phyloP scores from a whole-genome alignment of 2,797 vertebrate genomes.

The Mormyrus proboscirostris region DNA sequence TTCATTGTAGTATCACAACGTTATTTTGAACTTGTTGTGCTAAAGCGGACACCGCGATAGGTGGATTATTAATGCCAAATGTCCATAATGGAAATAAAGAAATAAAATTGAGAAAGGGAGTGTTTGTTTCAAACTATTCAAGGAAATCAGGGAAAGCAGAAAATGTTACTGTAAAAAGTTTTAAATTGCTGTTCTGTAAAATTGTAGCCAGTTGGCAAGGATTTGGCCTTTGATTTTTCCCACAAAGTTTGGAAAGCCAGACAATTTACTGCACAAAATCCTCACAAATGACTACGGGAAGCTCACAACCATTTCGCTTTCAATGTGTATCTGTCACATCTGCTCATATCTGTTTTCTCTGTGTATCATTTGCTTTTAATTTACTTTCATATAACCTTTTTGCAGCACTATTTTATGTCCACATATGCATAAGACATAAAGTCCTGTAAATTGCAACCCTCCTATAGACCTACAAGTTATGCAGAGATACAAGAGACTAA shows the following conservation, averaged over 20 bases:
- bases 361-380: neutral
- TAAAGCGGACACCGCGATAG: neutral
- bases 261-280: neutral
- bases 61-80: neutral
- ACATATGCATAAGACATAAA: neutral
- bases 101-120: neutral
- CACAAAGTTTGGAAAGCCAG: neutral
- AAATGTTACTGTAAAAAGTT: neutral
- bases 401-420: neutral
- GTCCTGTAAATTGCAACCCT: neutral
- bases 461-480: neutral
- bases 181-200: neutral
- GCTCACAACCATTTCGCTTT: neutral
- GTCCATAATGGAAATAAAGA: neutral
- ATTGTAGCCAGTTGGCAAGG: neutral
- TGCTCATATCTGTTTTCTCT: neutral
- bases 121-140: neutral
- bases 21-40: neutral
- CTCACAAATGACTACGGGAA: neutral
- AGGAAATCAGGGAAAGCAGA: neutral
- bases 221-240: neutral
- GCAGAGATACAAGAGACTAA: neutral
- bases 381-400: neutral
- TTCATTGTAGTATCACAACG: neutral
- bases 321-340: neutral